Conservation (phyloP, 2,113 vertebrate genomes). For the Centrocercus urophasianus region DNA sequence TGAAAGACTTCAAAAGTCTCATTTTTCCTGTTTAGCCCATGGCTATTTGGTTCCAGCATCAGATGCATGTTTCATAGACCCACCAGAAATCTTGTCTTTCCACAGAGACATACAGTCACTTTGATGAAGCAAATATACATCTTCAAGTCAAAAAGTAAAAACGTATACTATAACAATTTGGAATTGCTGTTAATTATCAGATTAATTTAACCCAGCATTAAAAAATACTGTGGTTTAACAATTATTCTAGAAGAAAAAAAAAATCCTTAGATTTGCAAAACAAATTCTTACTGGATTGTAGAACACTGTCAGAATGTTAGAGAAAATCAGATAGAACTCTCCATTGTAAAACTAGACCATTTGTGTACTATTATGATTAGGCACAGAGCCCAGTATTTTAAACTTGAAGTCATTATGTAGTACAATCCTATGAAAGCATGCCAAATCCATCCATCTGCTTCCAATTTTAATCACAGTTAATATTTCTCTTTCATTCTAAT, state of each 20-base stretch:
- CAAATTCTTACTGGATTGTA: neutral
- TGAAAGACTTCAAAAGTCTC: neutral
- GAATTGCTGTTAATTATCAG: neutral
- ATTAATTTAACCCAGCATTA: neutral
- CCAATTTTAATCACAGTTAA: conserved; percentile 35
- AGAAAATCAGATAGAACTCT: neutral
- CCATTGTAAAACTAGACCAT: neutral
- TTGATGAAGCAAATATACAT: neutral
- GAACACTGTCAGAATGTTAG: neutral
- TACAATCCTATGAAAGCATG: conserved; percentile 6
- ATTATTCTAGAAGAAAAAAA: neutral
- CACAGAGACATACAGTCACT: neutral
- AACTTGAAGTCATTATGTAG: neutral
- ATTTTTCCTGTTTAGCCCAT: neutral
- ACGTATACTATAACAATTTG: neutral
- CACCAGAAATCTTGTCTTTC: neutral
- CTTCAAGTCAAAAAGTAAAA: neutral
- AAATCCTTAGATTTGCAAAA: neutral
- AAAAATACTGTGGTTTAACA: neutral
- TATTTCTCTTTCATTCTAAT: conserved; percentile 12
- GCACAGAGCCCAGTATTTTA: neutral
- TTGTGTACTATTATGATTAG: neutral
- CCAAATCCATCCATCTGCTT: conserved; percentile 46
- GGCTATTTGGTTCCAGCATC: neutral
- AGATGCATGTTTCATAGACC: neutral